Evolutionary conservation across 2,113 vertebrate genomes (phyloP).

Genomic region (Mola mola): DNA sequence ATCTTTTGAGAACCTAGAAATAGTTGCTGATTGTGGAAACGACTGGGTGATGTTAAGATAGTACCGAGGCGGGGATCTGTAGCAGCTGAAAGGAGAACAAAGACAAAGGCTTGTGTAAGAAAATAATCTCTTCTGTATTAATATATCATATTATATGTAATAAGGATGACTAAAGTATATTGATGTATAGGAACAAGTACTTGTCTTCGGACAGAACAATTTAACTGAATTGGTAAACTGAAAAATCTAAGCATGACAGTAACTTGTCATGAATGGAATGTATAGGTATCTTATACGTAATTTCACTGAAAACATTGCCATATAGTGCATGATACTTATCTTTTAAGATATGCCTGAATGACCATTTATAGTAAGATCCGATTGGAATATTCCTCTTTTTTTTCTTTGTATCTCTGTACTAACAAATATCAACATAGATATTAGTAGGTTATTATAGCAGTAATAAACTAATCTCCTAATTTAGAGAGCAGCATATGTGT

Average conservation of each 20-base stretch:
- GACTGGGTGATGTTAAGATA: too few relatives aligned
- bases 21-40: too few relatives aligned
- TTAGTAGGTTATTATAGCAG: conserved; percentile 29
- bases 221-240: conserved; percentile 31
- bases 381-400: too few relatives aligned
- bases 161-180: conserved; percentile 22
- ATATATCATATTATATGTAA: too few relatives aligned
- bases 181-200: conserved; percentile 24
- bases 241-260: conserved; percentile 24
- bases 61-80: too few relatives aligned
- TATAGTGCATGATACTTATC: background rate
- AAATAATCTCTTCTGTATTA: conserved; percentile 20
- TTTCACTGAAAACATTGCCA: conserved; percentile 23
- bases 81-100: conserved; percentile 3
- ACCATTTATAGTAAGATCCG: background rate
- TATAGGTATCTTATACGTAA: too few relatives aligned
- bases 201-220: too few relatives aligned
- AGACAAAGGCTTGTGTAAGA: conserved; percentile 11
- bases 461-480: conserved; percentile 16
- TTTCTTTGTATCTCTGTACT: conserved; percentile 2
- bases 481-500: background rate
- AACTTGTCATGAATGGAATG: conserved; percentile 19
- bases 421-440: conserved; percentile 12
- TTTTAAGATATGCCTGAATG: too few relatives aligned
- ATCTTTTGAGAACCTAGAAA: too few relatives aligned